Conservation (phyloP, 2,797 vertebrate genomes). For the Yasuhikotakia modesta region DNA sequence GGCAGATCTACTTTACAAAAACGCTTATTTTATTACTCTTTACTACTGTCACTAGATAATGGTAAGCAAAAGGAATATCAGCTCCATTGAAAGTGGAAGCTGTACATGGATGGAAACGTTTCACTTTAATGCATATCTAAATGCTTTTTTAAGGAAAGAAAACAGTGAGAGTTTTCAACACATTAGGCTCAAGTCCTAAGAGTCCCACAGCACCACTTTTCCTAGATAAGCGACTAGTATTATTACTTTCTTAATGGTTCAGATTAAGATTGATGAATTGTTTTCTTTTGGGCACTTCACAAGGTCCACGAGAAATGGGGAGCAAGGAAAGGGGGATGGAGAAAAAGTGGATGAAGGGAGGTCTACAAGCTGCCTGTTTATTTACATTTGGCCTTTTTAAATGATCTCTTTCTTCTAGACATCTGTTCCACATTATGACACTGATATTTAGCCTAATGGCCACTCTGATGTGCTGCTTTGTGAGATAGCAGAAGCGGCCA, state of each 20-base stretch:
- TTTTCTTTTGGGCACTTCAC: conserved; percentile 80
- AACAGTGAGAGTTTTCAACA: conserved; percentile 52
- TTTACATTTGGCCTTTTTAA: conserved; percentile 83
- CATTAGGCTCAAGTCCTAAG: conserved; percentile 50
- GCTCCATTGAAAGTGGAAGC: background rate
- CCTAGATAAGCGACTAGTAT: conserved; percentile 62
- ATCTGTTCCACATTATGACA: conserved; percentile 81
- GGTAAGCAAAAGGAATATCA: background rate
- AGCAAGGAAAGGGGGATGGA: conserved; percentile 28
- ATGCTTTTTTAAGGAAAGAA: conserved; percentile 3
- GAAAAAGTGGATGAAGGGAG: conserved; percentile 61
- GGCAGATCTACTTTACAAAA: background rate
- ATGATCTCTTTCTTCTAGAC: conserved; percentile 79
- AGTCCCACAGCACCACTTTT: conserved; percentile 59
- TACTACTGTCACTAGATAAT: background rate
- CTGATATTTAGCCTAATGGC: conserved; percentile 79
- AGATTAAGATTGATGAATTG: conserved; percentile 82
- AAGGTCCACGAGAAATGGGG: conserved; percentile 60
- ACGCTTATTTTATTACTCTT: background rate
- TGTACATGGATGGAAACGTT: conserved; percentile 11
- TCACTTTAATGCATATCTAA: conserved; percentile 14
- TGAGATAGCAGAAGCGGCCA: conserved; percentile 42
- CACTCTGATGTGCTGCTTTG: conserved; percentile 67
- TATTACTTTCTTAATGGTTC: conserved; percentile 68
- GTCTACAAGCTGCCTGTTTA: conserved; percentile 75